phyloP scores from a whole-genome alignment of 2,888 invertebrate species.

The Heliconius cydno region DNA sequence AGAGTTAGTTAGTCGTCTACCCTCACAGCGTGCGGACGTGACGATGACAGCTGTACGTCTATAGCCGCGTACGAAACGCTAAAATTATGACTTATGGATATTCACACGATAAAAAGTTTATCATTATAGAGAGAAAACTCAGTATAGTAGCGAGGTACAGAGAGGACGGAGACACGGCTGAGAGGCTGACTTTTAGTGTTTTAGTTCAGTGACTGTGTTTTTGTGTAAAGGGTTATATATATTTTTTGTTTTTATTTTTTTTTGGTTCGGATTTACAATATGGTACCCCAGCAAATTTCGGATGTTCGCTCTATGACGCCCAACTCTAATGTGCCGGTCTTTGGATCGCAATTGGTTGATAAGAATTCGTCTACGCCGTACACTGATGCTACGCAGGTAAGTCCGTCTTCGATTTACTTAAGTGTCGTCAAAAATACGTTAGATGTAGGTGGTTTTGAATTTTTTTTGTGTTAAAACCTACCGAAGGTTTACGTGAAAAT shows the following conservation, averaged over 20 bases:
- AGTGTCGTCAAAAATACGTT: conserved; percentile 1
- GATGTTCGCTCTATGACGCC: conserved; percentile 84
- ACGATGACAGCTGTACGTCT: conserved; percentile 70
- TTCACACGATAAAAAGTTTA: conserved; percentile 75
- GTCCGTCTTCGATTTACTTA: conserved; percentile 50
- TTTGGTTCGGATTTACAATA: conserved; percentile 76
- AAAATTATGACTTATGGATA: conserved; percentile 83
- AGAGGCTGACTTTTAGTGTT: conserved; percentile 72
- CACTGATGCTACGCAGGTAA: conserved; percentile 98
- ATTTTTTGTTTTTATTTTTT: not conserved
- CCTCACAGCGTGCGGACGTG: conserved; percentile 74
- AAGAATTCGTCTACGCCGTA: conserved; percentile 97
- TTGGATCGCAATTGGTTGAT: conserved; percentile 95
- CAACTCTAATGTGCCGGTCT: conserved; percentile 87
- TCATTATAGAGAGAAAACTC: conserved; percentile 77
- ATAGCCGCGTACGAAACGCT: conserved; percentile 76
- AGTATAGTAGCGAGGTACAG: conserved; percentile 81
- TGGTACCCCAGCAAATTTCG: conserved; percentile 90
- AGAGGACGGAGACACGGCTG: conserved; percentile 75
- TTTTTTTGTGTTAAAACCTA: not conserved
- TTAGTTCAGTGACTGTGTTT: conserved; percentile 79
- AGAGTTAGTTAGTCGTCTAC: conserved; percentile 83
- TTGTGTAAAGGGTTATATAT: conserved; percentile 61
- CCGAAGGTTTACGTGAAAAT: not conserved
- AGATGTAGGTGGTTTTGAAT: not conserved